Evolutionary conservation across 1,140 invertebrate species (phyloP).

Genomic region (Acromyrmex heyeri): DNA sequence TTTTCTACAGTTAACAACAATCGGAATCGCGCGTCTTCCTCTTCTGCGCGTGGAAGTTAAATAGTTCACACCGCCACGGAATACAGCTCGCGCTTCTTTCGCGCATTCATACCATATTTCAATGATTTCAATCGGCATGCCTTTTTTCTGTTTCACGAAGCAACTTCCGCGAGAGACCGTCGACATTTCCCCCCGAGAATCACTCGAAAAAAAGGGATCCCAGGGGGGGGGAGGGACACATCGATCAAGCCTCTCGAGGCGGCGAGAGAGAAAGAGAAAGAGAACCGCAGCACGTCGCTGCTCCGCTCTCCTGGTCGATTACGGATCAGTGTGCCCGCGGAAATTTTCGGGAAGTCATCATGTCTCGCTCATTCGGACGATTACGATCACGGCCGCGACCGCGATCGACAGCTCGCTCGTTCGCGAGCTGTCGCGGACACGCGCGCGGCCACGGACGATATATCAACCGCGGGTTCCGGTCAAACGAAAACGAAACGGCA

Average conservation of each 20-base stretch:
- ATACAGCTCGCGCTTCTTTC: not conserved
- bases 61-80: not conserved
- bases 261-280: constrained; percentile 9
- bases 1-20: constrained; percentile 5
- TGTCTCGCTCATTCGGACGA: constrained; percentile 55
- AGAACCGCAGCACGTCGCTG: constrained; percentile 73
- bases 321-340: constrained; percentile 82
- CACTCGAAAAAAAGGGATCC: not conserved
- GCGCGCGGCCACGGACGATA: constrained; percentile 44
- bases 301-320: constrained; percentile 79
- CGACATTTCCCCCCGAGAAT: not conserved
- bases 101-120: not conserved
- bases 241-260: constrained; percentile 83
- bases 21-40: not conserved
- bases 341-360: constrained; percentile 83
- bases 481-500: constrained; percentile 84
- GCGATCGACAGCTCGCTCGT: constrained; percentile 23
- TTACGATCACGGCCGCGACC: not conserved
- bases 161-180: not conserved
- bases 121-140: not conserved
- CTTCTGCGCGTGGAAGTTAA: not conserved
- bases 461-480: not conserved
- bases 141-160: not conserved
- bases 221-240: constrained; percentile 75
- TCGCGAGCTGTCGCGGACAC: constrained; percentile 12